A percentile compares a stretch with the other conserved stretches of the same genome.
Conservation (phyloP, 2,113 vertebrate species). For the Scomber japonicus region DNA sequence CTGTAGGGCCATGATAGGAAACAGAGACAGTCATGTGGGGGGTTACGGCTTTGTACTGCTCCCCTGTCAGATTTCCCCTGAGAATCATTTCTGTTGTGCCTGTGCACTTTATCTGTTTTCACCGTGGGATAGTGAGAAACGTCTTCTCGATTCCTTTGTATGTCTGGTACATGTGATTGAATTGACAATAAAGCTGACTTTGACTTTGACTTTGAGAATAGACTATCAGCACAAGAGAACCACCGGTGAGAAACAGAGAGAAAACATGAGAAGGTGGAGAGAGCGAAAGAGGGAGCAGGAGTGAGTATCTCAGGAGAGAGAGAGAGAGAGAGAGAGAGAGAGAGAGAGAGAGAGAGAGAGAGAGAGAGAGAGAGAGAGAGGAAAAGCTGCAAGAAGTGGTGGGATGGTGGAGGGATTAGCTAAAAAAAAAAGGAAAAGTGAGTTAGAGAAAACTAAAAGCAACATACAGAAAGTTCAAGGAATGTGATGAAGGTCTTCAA, state of each 20-base stretch:
- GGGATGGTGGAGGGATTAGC: background rate
- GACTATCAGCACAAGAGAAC: constrained; percentile 52
- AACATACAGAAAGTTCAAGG: background rate
- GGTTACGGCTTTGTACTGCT: constrained; percentile 58
- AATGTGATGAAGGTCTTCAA: background rate
- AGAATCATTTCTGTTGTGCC: constrained; percentile 17
- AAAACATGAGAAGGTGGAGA: constrained; percentile 36
- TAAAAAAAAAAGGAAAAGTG: background rate
- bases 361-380: constrained; percentile 12
- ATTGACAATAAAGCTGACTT: too few relatives aligned
- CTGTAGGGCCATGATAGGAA: constrained; percentile 63
- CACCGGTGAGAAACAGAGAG: constrained; percentile 46
- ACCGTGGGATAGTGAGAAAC: too few relatives aligned
- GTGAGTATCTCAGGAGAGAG: constrained; percentile 33
- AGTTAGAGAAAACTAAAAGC: background rate
- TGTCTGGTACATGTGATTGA: too few relatives aligned
- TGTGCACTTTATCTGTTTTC: too few relatives aligned
- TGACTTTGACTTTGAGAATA: constrained; percentile 9
- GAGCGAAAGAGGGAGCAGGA: constrained; percentile 16
- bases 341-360: constrained; percentile 20
- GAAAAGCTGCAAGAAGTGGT: constrained; percentile 8
- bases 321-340: constrained; percentile 2
- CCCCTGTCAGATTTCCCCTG: constrained; percentile 58
- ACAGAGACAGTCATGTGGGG: constrained; percentile 56
- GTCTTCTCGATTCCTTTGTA: too few relatives aligned